A percentile compares a stretch with the other conserved stretches of the same genome.
Evolutionary conservation across 2,888 invertebrate genomes (phyloP).

Genomic region (Leptinotarsa peninsularis): DNA sequence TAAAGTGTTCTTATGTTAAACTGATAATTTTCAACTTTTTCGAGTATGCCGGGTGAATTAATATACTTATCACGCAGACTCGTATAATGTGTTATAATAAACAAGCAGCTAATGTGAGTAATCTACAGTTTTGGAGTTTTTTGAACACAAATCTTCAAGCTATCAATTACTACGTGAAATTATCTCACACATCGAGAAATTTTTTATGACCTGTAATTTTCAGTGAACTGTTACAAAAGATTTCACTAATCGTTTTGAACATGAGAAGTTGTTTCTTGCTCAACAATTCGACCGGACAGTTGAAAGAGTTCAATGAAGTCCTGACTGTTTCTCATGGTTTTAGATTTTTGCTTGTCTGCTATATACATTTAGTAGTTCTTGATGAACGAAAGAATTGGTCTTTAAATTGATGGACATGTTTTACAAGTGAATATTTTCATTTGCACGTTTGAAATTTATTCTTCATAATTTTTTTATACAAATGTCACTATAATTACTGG

Average conservation of each 20-base stretch:
- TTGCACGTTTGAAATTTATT: no score
- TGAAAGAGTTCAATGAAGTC: not conserved
- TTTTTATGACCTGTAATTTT: slow-evolving; percentile 21
- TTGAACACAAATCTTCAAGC: slow-evolving; percentile 30
- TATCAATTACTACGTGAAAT: slow-evolving; percentile 34
- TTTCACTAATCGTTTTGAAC: slow-evolving; percentile 20
- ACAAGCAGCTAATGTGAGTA: slow-evolving; percentile 49
- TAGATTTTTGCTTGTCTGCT: no score
- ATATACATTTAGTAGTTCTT: no score
- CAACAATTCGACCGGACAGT: not conserved
- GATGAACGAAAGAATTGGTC: no score
- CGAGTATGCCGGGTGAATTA: slow-evolving; percentile 28
- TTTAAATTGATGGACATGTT: no score
- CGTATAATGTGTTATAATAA: slow-evolving; percentile 48
- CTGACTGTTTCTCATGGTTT: not conserved
- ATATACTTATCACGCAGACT: slow-evolving; percentile 40
- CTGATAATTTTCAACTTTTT: slow-evolving; percentile 37
- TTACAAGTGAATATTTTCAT: no score
- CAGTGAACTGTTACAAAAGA: slow-evolving; percentile 19
- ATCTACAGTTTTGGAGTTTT: slow-evolving; percentile 33
- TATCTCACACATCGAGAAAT: slow-evolving; percentile 21
- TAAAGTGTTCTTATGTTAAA: slow-evolving; percentile 30
- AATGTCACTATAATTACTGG: no score
- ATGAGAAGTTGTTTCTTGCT: slow-evolving; percentile 17
- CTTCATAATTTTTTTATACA: no score